These are phyloP conservation scores for Stegodyphus dumicola DNA, from an alignment of 1,140 invertebrate species.

Conservation along the genomic window DNA sequence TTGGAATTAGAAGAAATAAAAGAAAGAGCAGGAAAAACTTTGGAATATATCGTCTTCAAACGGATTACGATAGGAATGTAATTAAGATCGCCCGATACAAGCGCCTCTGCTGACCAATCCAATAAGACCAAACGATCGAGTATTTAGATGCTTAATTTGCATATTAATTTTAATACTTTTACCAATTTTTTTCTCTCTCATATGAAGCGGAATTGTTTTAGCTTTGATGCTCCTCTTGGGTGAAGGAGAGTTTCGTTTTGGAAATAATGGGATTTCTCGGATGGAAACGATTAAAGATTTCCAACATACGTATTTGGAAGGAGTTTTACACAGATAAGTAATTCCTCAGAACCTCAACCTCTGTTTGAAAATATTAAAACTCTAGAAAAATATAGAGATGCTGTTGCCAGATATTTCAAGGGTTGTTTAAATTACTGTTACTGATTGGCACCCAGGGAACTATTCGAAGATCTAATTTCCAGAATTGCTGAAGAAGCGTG, in stretches of 20 bases:
- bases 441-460: not conserved
- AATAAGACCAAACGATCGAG: slow-evolving; percentile 50
- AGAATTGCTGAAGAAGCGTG: too few relatives aligned
- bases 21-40: slow-evolving; percentile 6
- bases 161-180: slow-evolving; percentile 57
- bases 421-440: not conserved
- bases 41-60: slow-evolving; percentile 2
- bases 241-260: not conserved
- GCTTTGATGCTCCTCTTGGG: slow-evolving; percentile 15
- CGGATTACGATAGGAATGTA: slow-evolving; percentile 42
- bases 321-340: not conserved
- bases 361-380: not conserved
- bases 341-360: not conserved
- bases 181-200: not conserved
- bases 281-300: slow-evolving; percentile 37
- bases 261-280: slow-evolving; percentile 34
- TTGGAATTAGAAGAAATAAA: not conserved
- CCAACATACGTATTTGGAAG: not conserved
- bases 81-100: slow-evolving; percentile 43
- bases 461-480: not conserved
- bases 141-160: slow-evolving; percentile 55
- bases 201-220: slow-evolving; percentile 16
- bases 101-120: slow-evolving; percentile 49
- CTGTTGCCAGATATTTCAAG: not conserved
- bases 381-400: not conserved